Conservation (phyloP, 1,140 invertebrate genomes). For the Euwallacea fornicatus region DNA sequence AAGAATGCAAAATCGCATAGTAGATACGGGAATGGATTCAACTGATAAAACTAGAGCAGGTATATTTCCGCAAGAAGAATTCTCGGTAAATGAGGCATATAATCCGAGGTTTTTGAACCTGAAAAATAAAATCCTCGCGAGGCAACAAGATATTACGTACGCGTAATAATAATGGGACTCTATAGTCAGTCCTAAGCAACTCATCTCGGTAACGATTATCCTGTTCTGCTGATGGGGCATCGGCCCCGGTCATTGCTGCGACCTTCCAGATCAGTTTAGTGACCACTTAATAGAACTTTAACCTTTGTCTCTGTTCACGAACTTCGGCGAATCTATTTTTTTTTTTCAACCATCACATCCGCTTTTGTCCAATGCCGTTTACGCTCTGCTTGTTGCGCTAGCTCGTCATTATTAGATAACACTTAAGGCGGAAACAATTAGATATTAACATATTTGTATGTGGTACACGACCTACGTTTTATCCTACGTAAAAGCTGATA, state of each 20-base stretch:
- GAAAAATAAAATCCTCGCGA: not conserved
- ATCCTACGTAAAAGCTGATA: not conserved
- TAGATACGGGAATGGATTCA: too few species aligned
- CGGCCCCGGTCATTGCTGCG: slow-evolving; percentile 8
- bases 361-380: slow-evolving; percentile 24
- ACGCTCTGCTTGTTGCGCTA: slow-evolving; percentile 18
- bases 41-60: too few species aligned
- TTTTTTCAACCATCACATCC: slow-evolving; percentile 19
- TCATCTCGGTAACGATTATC: slow-evolving; percentile 13
- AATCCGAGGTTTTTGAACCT: not conserved
- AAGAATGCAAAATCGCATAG: too few species aligned
- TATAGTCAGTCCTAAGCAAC: not conserved
- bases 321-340: slow-evolving; percentile 13
- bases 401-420: slow-evolving; percentile 10
- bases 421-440: slow-evolving; percentile 6
- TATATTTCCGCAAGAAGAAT: too few species aligned
- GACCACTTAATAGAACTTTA: slow-evolving; percentile 28
- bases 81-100: too few species aligned
- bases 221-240: slow-evolving; percentile 1
- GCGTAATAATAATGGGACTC: not conserved
- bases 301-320: slow-evolving; percentile 23
- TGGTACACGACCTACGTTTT: not conserved
- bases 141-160: not conserved
- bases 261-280: slow-evolving; percentile 29
- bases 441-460: slow-evolving; percentile 7